Percentiles rank a stretch among this genome's conserved stretches.
These are phyloP conservation scores for Peucedramus taeniatus DNA, from an alignment of 2,113 vertebrate genomes.

Conservation along the genomic window DNA sequence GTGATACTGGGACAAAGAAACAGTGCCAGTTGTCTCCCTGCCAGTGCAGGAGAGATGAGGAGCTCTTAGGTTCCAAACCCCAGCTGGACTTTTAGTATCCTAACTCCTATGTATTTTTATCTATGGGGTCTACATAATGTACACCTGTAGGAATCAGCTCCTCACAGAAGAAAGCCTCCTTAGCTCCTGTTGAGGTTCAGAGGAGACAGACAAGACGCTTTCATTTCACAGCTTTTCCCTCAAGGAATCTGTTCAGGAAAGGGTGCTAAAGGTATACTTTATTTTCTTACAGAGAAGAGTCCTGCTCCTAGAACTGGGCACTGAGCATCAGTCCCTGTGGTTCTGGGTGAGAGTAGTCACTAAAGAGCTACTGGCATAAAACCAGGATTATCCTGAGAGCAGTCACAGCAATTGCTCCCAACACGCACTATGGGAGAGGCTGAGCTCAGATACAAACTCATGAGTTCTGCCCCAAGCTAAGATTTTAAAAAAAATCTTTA, in stretches of 20 bases:
- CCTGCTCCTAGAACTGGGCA: neutral
- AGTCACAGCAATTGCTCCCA: neutral
- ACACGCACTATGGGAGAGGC: fast-evolving
- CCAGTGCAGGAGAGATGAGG: neutral
- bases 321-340: neutral
- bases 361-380: neutral
- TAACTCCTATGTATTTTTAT: neutral
- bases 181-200: neutral
- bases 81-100: neutral
- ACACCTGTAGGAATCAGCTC: neutral
- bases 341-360: neutral
- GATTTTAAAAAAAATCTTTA: neutral
- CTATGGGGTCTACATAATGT: neutral
- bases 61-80: neutral
- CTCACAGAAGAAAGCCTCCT: neutral
- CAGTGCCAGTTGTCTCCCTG: neutral
- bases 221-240: neutral
- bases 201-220: neutral
- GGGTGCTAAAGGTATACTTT: neutral
- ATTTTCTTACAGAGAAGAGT: neutral
- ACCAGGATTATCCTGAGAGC: neutral
- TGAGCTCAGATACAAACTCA: neutral
- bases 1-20: neutral
- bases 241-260: neutral
- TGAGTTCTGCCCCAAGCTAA: neutral